These are phyloP conservation scores for Paradoxurus hermaphroditus DNA, from an alignment of 2,113 vertebrate genomes.

Conservation along the genomic window DNA sequence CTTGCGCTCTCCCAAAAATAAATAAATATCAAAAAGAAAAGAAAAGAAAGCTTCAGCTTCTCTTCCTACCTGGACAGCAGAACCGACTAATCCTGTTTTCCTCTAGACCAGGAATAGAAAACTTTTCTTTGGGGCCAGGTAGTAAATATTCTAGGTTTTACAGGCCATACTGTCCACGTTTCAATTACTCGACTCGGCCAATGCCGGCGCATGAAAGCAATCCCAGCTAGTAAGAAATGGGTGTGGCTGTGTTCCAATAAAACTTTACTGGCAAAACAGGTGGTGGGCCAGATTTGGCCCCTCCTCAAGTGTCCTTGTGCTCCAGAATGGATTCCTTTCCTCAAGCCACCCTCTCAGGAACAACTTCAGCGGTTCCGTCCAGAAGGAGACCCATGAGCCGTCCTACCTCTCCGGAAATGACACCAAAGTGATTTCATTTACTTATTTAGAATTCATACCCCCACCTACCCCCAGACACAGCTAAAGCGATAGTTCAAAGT, in stretches of 20 bases:
- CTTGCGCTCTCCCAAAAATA: no score
- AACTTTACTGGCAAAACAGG: not conserved
- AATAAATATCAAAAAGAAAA: no score
- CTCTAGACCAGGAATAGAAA: not conserved
- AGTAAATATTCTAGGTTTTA: not conserved
- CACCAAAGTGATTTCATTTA: not conserved
- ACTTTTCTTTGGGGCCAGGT: not conserved
- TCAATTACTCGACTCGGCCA: not conserved
- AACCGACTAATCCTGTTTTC: not conserved
- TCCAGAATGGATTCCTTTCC: not conserved
- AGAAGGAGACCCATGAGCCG: not conserved
- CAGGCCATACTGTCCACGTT: not conserved
- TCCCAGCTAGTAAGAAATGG: not conserved
- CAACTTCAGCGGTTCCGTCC: not conserved
- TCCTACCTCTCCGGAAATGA: not conserved
- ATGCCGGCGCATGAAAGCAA: not conserved
- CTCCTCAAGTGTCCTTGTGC: not conserved
- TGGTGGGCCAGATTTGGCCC: not conserved
- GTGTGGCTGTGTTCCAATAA: not conserved
- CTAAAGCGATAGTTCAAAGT: constrained; percentile 61
- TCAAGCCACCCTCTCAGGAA: not conserved
- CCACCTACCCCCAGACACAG: constrained; percentile 3
- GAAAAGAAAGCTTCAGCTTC: not conserved
- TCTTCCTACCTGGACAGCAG: not conserved
- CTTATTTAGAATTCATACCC: constrained; percentile 26